phyloP scores from a whole-genome alignment of 2,113 vertebrate species.

The Casuarius casuarius region DNA sequence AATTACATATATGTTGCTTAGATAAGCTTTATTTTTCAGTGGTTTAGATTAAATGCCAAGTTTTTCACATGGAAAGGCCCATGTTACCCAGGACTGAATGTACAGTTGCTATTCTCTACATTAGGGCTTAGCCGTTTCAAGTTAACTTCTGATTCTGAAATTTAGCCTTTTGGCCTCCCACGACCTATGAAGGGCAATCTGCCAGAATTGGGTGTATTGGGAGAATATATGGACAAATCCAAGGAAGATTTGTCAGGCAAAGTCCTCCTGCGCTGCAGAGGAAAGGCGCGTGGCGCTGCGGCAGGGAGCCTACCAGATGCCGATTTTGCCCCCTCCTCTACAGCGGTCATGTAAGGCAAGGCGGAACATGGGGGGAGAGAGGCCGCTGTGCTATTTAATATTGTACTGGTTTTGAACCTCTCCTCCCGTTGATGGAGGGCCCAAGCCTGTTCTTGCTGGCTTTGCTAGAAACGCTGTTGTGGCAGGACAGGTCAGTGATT shows the following conservation, averaged over 20 bases:
- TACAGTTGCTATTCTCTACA: neutral
- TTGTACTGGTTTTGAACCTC: accelerated
- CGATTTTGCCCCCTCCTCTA: accelerated
- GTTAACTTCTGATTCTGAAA: accelerated
- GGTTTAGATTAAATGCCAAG: neutral
- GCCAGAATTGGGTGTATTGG: too few species aligned
- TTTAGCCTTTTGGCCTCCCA: accelerated
- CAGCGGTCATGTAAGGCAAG: neutral
- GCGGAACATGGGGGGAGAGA: accelerated
- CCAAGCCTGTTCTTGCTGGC: accelerated
- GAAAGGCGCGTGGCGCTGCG: too few species aligned
- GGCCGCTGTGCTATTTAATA: accelerated
- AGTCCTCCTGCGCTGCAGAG: neutral
- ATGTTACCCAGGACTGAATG: accelerated
- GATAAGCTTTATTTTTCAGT: neutral
- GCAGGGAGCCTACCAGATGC: accelerated
- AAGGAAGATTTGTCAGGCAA: too few species aligned
- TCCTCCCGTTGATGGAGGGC: too few species aligned
- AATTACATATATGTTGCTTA: neutral
- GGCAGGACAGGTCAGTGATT: accelerated
- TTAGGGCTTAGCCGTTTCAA: neutral
- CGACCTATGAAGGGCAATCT: accelerated
- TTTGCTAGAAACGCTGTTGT: accelerated
- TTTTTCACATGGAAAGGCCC: accelerated
- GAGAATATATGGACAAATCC: neutral